Base-by-base conservation (phyloP, 2,888 invertebrate genomes). In the Drosophila austrosaltans region DNA sequence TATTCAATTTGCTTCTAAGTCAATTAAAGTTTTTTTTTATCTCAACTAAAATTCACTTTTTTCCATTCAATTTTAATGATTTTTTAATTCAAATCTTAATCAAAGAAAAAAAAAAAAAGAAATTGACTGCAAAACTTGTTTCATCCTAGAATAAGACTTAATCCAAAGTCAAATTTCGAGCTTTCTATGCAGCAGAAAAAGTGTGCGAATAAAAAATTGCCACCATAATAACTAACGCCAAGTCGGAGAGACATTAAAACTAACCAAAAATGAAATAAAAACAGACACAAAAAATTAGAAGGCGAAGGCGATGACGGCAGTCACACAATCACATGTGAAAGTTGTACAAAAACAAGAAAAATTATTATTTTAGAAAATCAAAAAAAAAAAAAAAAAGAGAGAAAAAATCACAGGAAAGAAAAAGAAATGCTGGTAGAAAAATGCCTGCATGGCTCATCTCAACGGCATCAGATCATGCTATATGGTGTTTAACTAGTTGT, bases 291-390 rank as follows among this genome's bases (percentile, higher is more conserved):
- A 66, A 40, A 22, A 5, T 30, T 48, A 48, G 54, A 48, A 42
- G 59, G 73, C 63, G 68, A 56, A 64, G 64, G 66, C 61, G 77
- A 75, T 82, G 84, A 80, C 65, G 75, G 72, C 77, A 65, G 73
- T 57, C 69, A 69, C 81, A 76, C 81, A 74, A 78, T 79, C 82
- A 82, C 78, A 83, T 85, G 83, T 82, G 83, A 83, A 83, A 83
- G 83, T 85, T 83, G 79, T 76, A 76, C 71, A 66, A 82, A 82
- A 81, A 76, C 76, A 71, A 81, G 79, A 81, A 77, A 85, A 78
- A 61, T 81, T 78, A 63, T 81, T 78, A 78, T 82, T 81, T 48
- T 78, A 81, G 67, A 77, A 77, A 83, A 75, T 73, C 66, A 68
- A 68, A 72, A 69, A 78, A 59, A 63, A 68, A 68, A 63, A 44